phyloP scores from a whole-genome alignment of 2,888 invertebrate genomes.

The Thereva unica region DNA sequence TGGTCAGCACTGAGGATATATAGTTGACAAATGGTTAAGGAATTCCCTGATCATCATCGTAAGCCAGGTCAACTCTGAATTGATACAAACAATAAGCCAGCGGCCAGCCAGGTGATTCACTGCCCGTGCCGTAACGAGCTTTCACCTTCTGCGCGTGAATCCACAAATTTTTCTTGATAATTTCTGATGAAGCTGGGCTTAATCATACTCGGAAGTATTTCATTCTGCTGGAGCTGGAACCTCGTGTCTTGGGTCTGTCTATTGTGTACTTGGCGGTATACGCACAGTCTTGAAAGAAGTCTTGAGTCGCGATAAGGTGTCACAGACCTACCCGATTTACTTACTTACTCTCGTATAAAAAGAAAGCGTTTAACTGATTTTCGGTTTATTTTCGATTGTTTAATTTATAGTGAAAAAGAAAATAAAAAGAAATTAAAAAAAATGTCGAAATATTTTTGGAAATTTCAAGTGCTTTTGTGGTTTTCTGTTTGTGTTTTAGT shows the following conservation, averaged over 20 bases:
- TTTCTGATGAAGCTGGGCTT: slow-evolving; percentile 16
- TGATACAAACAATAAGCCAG: slow-evolving; percentile 2
- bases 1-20: neutral
- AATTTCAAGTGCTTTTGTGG: neutral
- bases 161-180: slow-evolving; percentile 17
- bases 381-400: no score
- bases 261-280: neutral
- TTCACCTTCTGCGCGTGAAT: neutral
- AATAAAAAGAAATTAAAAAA: no score
- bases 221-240: slow-evolving; percentile 2
- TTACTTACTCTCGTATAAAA: neutral
- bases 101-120: slow-evolving; percentile 20
- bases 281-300: neutral
- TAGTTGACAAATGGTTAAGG: slow-evolving; percentile 22
- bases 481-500: slow-evolving; percentile 11
- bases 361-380: neutral
- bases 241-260: no score
- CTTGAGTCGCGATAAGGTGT: slow-evolving; percentile 21
- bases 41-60: slow-evolving; percentile 13
- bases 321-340: neutral
- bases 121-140: slow-evolving; percentile 8
- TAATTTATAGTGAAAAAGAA: no score
- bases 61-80: slow-evolving; percentile 6
- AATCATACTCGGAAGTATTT: slow-evolving; percentile 28
- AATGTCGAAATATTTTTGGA: no score